Evolutionary conservation across 92 coral and sea anemone species (phyloP), one percentile per base, ranked within the genome.

Genomic region (Palythoa grandiflora): DNA sequence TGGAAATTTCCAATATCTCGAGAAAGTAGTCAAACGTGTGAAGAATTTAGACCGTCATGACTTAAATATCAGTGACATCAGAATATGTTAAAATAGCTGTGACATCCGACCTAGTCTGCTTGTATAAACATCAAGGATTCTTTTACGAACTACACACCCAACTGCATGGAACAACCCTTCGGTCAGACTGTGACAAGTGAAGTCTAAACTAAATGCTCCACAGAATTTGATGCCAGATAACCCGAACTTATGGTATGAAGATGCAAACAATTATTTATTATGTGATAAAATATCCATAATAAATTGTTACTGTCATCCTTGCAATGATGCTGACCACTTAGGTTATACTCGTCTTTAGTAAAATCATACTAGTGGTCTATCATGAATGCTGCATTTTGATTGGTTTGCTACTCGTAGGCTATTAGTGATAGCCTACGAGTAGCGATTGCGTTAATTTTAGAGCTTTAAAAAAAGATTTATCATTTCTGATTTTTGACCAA

Each of bases 1-100:
- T 77, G 86, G 90, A 70, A 86, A 86, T 76, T 37, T 55, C 74
- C 71, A 86, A 71, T 75, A 86, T 55, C 89, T 86, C 60, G 36
- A 21, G 73, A 21, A 40, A 74, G 79, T 74, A 74, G 79, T 74
- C 55, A 74, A 74, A 74, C 60, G 79, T 74, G 79, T 74, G 79
- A 74, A 74, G 38, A 74, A 74, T 74, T 44, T 74, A 44, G 55
- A 74, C 79, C 79, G 79, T 74, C 79, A 74, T 74, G 79, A 74
- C 79, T 74, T 74, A 74, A 74, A 44, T 74, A 74, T 74, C 79
- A 74, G 79, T 74, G 79, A 74, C 79, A 74, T 74, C 79, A 74
- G 79, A 74, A 74, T 74, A 44, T 74, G 79, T 74, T 74, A 74
- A 74, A 74, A 74, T 74, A 74, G 55, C 79, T 74, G 79, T 74